Base-by-base conservation (phyloP, 2,888 invertebrate genomes). In the Chloroclystis v-ata region DNA sequence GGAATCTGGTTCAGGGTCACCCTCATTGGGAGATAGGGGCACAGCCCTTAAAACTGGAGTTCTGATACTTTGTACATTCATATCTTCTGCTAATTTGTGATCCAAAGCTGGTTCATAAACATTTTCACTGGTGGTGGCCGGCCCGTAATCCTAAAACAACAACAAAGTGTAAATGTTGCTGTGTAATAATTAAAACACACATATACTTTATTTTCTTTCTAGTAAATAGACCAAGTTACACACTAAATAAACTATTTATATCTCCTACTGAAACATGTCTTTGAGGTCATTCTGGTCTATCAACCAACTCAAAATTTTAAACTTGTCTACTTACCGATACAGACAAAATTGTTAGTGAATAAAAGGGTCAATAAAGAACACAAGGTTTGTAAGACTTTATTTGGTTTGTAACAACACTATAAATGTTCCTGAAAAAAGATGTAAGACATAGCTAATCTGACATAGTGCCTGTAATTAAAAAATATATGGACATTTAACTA, bases 51-150 rank as follows among this genome's bases (percentile, higher is more conserved):
- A 66, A 50, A 86, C 81, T 57, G 84, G 85, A 65, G 85, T 78
- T 68, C 85, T 78, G 58, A 84, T 78, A 69, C 80, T 83, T 59
- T 80, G 75, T 63, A 82, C 64, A 74, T 80, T 85, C 85, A 88
- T 87, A 68, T 70, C 77, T 61, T 82, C 78, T 67, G 75, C 77
- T 85, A 87, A 65, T 85, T 84, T 81, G 65, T 81, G 78, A 68
- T 84, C 88, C 82, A 82, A 75, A 63, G 80, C 75, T 73, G 78
- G 78, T 59, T 79, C 78, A 75, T 76, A 83, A 52, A 82, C 77
- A 74, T 78, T 82, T 78, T 86, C 84, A 85, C 75, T 83, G 87
- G 87, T 72, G 88, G 87, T 75, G 87, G 87, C 69, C 86, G 87
- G 83, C 87, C 89, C 84, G 79, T 84, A 85, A 83, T 80, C 79